phyloP scores from a whole-genome alignment of 2,888 invertebrate species.

The Norana najaformis region DNA sequence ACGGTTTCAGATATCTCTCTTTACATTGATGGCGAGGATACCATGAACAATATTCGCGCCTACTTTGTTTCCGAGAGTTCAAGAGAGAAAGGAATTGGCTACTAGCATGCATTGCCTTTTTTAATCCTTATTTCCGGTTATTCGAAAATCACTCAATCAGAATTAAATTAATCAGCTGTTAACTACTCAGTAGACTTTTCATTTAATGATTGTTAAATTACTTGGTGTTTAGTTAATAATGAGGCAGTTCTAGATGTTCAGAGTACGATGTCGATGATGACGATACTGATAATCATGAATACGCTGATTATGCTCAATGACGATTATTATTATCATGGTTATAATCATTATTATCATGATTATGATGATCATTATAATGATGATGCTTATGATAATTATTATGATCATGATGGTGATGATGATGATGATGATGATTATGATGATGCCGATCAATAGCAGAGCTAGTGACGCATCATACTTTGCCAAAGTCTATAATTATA shows the following conservation, averaged over 20 bases:
- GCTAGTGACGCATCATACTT: neutral
- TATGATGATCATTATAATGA: constrained; percentile 21
- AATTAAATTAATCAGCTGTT: neutral
- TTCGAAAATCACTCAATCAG: neutral
- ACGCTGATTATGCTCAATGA: constrained; percentile 27
- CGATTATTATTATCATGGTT: constrained; percentile 28
- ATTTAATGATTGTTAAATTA: neutral
- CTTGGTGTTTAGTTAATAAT: neutral
- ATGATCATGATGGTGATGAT: constrained; percentile 29
- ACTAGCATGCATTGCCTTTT: neutral
- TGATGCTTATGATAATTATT: constrained; percentile 22
- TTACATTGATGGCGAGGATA: too few relatives aligned
- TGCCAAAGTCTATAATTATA: neutral
- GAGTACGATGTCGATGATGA: neutral
- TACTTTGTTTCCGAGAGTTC: neutral
- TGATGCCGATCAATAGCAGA: neutral
- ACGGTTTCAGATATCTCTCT: neutral
- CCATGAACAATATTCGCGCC: neutral
- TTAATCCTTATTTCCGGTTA: neutral
- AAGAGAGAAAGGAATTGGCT: neutral
- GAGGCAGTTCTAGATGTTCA: neutral
- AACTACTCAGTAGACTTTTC: neutral
- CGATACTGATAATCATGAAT: neutral
- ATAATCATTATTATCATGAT: constrained; percentile 27
- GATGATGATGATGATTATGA: constrained; percentile 31